Conservation (phyloP, 1,140 invertebrate species). For the Camponotus floridanus region DNA sequence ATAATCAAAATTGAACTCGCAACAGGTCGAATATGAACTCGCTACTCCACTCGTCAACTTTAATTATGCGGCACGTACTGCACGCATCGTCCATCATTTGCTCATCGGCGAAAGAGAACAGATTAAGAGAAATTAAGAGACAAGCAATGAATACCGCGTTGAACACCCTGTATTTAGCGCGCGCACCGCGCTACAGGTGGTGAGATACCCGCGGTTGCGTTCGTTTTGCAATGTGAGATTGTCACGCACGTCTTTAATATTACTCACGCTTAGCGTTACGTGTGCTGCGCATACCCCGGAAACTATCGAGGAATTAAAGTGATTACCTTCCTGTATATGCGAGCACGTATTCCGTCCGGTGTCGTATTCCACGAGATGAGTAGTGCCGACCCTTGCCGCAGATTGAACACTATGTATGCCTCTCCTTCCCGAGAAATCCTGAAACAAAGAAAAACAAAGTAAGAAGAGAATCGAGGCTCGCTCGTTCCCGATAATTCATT, state of each 20-base stretch:
- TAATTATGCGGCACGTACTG: background rate
- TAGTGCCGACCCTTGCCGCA: background rate
- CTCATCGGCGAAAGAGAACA: background rate
- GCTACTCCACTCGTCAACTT: background rate
- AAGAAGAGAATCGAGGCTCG: background rate
- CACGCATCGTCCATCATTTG: conserved; percentile 32
- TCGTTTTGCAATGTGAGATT: conserved; percentile 27
- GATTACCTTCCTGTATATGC: conserved; percentile 1
- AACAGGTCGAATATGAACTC: background rate
- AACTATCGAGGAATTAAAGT: conserved; percentile 23
- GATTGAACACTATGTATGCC: background rate
- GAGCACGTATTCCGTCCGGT: conserved; percentile 20
- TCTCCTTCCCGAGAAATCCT: background rate
- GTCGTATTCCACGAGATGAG: background rate
- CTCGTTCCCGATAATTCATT: conserved; percentile 39
- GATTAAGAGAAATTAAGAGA: conserved; percentile 16
- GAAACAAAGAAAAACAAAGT: background rate
- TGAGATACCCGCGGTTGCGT: background rate
- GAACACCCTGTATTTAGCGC: conserved; percentile 25
- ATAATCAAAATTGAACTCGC: background rate
- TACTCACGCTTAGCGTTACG: background rate
- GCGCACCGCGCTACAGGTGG: background rate
- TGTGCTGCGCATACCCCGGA: background rate
- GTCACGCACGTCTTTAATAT: conserved; percentile 51
- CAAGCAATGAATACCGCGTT: conserved; percentile 31